These are phyloP conservation scores for Apodemia zela DNA, from an alignment of 2,888 invertebrate species.

Conservation along the genomic window DNA sequence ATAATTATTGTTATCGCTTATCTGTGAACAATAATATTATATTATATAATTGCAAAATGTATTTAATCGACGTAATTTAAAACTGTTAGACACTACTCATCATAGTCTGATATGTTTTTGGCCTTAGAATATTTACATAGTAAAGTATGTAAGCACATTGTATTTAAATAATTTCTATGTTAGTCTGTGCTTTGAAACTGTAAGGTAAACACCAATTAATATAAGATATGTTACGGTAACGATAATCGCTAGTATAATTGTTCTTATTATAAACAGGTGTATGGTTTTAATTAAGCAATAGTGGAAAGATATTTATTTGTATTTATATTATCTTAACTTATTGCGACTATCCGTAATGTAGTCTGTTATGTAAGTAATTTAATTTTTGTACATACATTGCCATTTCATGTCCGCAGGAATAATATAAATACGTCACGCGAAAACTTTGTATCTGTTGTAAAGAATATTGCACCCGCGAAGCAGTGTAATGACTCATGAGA, in stretches of 20 bases:
- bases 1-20: conserved; percentile 32
- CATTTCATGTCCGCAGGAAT: neutral
- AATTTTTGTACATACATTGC: conserved; percentile 5
- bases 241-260: neutral
- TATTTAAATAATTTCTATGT: neutral
- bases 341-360: neutral
- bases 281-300: conserved; percentile 15
- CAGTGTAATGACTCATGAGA: too few species aligned
- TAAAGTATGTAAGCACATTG: conserved; percentile 10
- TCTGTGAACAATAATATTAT: conserved; percentile 20
- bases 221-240: conserved; percentile 30
- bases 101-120: conserved; percentile 6
- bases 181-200: conserved; percentile 31
- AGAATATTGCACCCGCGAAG: too few species aligned
- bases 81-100: conserved; percentile 3
- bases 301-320: conserved; percentile 9
- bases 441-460: too few species aligned
- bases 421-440: neutral
- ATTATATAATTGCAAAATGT: conserved; percentile 21
- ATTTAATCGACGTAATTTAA: conserved; percentile 24
- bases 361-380: neutral
- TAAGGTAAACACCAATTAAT: conserved; percentile 61
- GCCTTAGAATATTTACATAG: neutral
- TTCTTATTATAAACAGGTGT: conserved; percentile 6
- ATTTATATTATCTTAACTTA: conserved; percentile 11